A percentile compares a stretch with the other conserved stretches of the same genome.
Evolutionary conservation across 2,113 vertebrate genomes (phyloP).

Genomic region (Pelmatolapia mariae): DNA sequence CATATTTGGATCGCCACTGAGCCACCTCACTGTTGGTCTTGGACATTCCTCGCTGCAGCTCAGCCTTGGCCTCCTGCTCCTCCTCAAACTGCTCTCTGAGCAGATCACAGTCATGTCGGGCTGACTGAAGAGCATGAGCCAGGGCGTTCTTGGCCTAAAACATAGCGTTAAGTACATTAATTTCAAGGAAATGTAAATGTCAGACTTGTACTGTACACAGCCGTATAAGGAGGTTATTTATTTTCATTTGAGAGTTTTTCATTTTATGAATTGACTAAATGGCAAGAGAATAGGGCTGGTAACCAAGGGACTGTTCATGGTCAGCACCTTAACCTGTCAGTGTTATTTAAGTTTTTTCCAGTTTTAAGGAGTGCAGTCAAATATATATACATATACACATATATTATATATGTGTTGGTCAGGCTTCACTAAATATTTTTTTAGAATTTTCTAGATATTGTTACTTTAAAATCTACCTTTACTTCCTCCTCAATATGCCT

Average conservation of each 20-base stretch:
- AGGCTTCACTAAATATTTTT: background rate
- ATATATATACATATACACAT: background rate
- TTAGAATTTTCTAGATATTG: too few species aligned
- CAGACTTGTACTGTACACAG: too few species aligned
- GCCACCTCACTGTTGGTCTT: constrained; percentile 84
- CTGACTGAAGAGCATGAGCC: constrained; percentile 76
- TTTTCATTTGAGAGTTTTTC: background rate
- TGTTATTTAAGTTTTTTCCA: background rate
- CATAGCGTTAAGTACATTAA: too few species aligned
- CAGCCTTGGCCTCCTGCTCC: constrained; percentile 79
- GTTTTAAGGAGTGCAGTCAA: background rate
- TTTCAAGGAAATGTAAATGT: too few species aligned
- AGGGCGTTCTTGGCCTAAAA: constrained; percentile 81
- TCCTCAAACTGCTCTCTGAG: constrained; percentile 82
- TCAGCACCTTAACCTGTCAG: background rate
- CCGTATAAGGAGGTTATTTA: background rate
- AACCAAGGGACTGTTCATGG: background rate
- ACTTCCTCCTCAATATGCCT: too few species aligned
- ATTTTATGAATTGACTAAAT: background rate
- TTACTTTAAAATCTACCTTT: too few species aligned
- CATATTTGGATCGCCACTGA: constrained; percentile 72
- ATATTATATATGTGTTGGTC: background rate
- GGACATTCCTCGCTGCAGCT: constrained; percentile 79
- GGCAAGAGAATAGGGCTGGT: background rate
- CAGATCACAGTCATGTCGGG: constrained; percentile 80